Conservation (phyloP, 2,113 vertebrate genomes). For the Pangasianodon hypophthalmus region DNA sequence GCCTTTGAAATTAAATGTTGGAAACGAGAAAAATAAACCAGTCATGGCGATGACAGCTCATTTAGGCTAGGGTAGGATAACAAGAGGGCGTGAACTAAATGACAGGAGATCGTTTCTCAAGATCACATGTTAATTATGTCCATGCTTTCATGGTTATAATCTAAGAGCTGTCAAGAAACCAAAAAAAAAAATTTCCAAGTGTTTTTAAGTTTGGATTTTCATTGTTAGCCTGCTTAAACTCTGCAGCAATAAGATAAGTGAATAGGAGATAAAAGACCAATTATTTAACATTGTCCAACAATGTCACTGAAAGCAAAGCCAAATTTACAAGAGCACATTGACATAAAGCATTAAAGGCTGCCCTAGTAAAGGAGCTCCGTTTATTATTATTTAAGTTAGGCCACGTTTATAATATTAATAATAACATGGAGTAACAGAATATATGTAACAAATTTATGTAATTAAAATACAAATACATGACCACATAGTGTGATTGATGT, state of each 20-base stretch:
- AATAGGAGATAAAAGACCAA: neutral
- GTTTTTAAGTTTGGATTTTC: neutral
- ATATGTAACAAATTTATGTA: too few relatives aligned
- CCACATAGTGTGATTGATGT: neutral
- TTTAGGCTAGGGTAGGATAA: conserved; percentile 19
- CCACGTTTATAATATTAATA: too few relatives aligned
- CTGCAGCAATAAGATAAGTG: neutral
- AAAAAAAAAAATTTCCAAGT: neutral
- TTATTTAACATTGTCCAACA: neutral
- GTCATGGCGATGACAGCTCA: conserved; percentile 24
- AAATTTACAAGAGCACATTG: neutral
- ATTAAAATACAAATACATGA: neutral
- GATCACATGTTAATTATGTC: conserved; percentile 27
- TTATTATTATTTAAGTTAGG: too few relatives aligned
- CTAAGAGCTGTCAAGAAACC: neutral
- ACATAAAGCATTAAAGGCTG: neutral
- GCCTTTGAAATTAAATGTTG: neutral
- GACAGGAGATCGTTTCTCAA: conserved; percentile 18
- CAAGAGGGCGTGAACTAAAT: neutral
- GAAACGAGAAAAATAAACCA: neutral
- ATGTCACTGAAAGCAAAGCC: neutral
- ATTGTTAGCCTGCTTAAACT: neutral
- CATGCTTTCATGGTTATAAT: conserved; percentile 24
- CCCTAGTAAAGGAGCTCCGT: neutral
- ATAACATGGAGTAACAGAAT: too few relatives aligned